Base-by-base conservation (phyloP, 2,113 vertebrate genomes). In the Dicrurus megarhynchus region DNA sequence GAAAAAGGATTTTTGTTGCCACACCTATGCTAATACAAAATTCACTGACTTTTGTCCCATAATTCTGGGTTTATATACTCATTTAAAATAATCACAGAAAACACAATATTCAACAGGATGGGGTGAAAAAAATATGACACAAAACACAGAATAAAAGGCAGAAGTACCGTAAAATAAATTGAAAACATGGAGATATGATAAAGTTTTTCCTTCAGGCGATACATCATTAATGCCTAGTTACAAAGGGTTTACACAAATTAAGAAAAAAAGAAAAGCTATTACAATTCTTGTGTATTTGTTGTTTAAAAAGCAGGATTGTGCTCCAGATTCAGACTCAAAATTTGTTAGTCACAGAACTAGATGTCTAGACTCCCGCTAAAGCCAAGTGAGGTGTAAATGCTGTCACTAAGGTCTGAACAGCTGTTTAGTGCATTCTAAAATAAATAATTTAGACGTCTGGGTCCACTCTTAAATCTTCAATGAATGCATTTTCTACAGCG, bases 401-500 rank as follows among this genome's bases (percentile, higher is more conserved):
- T 81, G 13, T 61, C 50, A 24, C 30, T 47, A 46, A 78, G 9
- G 5, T 35, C 32, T 70, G 27, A 55, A 64, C 59, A 70, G 27
- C 9, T 74, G 30, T 81, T 81, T 84, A 87, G 27, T 30, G 16
- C 17, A 57, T 74, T 21, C 37, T 61, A 81, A 90, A 91, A 84
- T 52, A 73, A 86, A 56, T 37, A 44, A 77, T 89, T 87, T 73
- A 67, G 44, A 55, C 44, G 84, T 13, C 56, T 80, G 21, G 7
- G n/a, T 77, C 47, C 47, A 71, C 22, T 65, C 27, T 67, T 63
- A 41, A 73, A 28, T 13, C 44, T 73, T 89, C 82, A 55, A 1
- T 56, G 33, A n/a, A 5, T 84, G 10, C 28, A 16, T 53, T 80
- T 84, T 32, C 30, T 64, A 33, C 19, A 63, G 3, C 0, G 0